Conservation (phyloP, 2,888 invertebrate species). For the Ariolimax columbianus region DNA sequence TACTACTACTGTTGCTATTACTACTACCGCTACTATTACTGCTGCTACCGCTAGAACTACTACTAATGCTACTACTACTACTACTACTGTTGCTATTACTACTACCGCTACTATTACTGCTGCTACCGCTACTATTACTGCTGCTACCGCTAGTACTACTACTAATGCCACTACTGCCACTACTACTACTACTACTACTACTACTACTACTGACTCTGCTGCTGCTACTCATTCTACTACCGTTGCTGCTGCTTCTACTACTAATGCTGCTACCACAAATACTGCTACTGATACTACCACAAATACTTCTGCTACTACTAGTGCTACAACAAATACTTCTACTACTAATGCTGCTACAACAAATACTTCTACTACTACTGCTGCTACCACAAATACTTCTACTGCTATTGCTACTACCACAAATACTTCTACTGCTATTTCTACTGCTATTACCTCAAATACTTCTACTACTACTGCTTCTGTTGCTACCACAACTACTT, state of each 20-base stretch:
- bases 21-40: conserved; percentile 34
- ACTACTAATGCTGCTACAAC: conserved; percentile 31
- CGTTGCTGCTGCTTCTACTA: neutral
- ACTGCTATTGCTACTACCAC: conserved; percentile 1
- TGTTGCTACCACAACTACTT: conserved; percentile 19
- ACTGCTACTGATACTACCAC: conserved; percentile 2
- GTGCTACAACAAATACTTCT: conserved; percentile 21
- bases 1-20: conserved; percentile 28
- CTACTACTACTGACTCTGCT: neutral
- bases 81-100: conserved; percentile 17
- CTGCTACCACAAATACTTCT: neutral
- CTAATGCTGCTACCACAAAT: neutral
- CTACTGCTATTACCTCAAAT: neutral
- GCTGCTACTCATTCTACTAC: neutral
- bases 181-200: conserved; percentile 12
- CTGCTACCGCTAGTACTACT: conserved; percentile 36
- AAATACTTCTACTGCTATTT: neutral
- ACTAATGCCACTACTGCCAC: conserved; percentile 11
- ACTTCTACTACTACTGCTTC: conserved; percentile 7
- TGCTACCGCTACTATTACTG: conserved; percentile 36
- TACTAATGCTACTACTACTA: conserved; percentile 23
- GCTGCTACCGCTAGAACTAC: conserved; percentile 33
- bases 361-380: conserved; percentile 19
- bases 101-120: neutral
- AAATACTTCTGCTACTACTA: conserved; percentile 20